Base-by-base conservation (phyloP, 2,113 vertebrate genomes). In the Marmota flaviventris region DNA sequence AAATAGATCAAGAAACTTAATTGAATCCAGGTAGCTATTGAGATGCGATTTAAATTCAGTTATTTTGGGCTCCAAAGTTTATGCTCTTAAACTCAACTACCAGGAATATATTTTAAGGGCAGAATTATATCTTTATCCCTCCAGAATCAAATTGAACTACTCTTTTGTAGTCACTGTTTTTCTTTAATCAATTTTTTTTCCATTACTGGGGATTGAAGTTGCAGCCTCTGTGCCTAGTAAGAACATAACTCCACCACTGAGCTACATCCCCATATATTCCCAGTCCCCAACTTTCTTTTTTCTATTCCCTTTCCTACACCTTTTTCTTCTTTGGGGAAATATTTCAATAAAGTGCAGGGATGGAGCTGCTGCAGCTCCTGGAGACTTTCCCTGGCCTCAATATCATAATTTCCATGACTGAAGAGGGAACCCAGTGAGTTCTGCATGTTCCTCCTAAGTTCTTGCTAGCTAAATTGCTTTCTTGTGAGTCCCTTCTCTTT, bases 11-110 rank as follows among this genome's bases (percentile, higher is more conserved):
- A 81, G 14, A n/a, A 53, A 82, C 61, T 89, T 89, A 94, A 8
- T 2, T 29, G 73, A 58, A 61, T 18, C 73, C 58, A 91, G 48
- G 42, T 18, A 84, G 20, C 29, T 72, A 81, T 27, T 85, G 45
- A 67, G 37, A 91, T 87, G 34, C 86, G 48, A 90, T 53, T 24
- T 82, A 61, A 90, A 93, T 78, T 90, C 51, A 90, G 18, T 25
- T 56, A 78, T 63, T 84, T 63, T 78, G 61, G 45, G 22, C 65
- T 91, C 32, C 27, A 92, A 83, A 45, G 25, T 88, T 94, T 20
- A 78, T 65, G 11, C 18, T 89, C 34, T 67, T 88, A 39, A 75
- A 13, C 17, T 72, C 89, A 37, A 85, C 45, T 45, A 45, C 45
- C 45, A 45, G 45, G 45, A 45, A 45, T 45, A 45, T 45, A 45